These are phyloP conservation scores for Maconellicoccus hirsutus DNA, from an alignment of 1,140 invertebrate species.

Conservation along the genomic window DNA sequence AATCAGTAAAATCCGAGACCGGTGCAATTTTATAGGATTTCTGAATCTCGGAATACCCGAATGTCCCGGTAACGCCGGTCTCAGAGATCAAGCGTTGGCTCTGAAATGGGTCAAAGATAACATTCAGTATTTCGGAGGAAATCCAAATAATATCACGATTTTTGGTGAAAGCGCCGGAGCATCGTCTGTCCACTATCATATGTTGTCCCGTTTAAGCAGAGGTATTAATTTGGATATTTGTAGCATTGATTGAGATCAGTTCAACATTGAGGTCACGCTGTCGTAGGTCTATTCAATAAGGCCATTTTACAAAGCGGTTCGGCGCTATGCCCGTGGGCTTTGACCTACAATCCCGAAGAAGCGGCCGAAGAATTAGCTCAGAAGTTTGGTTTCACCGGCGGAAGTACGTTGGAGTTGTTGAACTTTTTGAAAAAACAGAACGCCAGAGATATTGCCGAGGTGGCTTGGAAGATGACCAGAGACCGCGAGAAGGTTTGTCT, in stretches of 20 bases:
- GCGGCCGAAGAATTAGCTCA: not conserved
- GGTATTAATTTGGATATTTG: constrained; percentile 27
- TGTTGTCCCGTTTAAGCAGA: constrained; percentile 46
- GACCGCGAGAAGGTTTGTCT: no score
- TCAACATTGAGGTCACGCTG: not conserved
- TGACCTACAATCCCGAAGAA: not conserved
- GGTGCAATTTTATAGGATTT: constrained; percentile 23
- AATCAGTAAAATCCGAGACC: no score
- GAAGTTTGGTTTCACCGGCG: not conserved
- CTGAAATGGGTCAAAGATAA: constrained; percentile 76
- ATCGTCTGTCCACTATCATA: constrained; percentile 56
- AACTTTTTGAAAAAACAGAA: not conserved
- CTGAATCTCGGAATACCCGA: constrained; percentile 48
- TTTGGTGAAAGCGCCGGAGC: constrained; percentile 76
- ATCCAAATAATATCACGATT: constrained; percentile 68
- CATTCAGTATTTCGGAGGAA: constrained; percentile 77
- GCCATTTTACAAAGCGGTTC: constrained; percentile 24
- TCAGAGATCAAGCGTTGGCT: constrained; percentile 81
- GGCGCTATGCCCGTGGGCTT: not conserved
- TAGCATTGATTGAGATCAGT: no score
- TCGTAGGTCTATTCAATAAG: constrained; percentile 26
- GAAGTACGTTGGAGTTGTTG: not conserved
- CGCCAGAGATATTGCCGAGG: not conserved
- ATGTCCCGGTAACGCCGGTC: constrained; percentile 75
- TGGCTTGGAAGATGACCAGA: no score